Base-by-base conservation (phyloP, 2,797 vertebrate genomes). In the Sphenodon punctatus region DNA sequence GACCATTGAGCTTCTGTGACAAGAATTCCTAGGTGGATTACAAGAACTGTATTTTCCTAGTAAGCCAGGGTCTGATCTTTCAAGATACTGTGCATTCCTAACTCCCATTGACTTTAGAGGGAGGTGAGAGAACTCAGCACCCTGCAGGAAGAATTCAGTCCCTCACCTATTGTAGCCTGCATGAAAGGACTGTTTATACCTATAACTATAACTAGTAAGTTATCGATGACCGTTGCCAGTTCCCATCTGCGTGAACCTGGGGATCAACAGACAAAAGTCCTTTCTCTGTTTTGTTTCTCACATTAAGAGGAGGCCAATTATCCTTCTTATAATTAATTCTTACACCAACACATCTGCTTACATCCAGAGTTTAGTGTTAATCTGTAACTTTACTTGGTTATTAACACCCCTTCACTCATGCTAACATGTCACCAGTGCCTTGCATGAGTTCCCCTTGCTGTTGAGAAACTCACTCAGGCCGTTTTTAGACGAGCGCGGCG, bases 171-270 rank as follows among this genome's bases (percentile, higher is more conserved):
- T 36, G 32, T 67, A 3, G 17, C 64, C 51, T 30, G 5, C 77
- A 80, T 12, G 17, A 82, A 91, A 82, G 45, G 53, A 32, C 8
- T 82, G 49, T 69, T 91, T 86, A 59, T 58, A 20, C 45, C 49
- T 46, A 49, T 82, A 27, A 25, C 68, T 75, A 43, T 67, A 90
- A 91, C 74, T 82, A 70, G 30, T 85, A 86, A 85, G 90, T 88
- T 88, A 65, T 38, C 82, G 86, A 82, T 41, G 87, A 42, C 46
- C 74, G 43, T 80, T 23, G 43, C 32, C 46, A 42, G 42, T 30
- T 87, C 51, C 36, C 8, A 1, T 34, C 68, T 61, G 22, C 53
- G 65, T 23, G 22, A 25, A 17, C 22, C 60, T 55, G 81, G 20
- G 60, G 73, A 65, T 75, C 48, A 89, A 70, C 41, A 73, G 51